These are phyloP conservation scores for Ochropleura leucogaster DNA, from an alignment of 2,888 invertebrate genomes.

Conservation along the genomic window DNA sequence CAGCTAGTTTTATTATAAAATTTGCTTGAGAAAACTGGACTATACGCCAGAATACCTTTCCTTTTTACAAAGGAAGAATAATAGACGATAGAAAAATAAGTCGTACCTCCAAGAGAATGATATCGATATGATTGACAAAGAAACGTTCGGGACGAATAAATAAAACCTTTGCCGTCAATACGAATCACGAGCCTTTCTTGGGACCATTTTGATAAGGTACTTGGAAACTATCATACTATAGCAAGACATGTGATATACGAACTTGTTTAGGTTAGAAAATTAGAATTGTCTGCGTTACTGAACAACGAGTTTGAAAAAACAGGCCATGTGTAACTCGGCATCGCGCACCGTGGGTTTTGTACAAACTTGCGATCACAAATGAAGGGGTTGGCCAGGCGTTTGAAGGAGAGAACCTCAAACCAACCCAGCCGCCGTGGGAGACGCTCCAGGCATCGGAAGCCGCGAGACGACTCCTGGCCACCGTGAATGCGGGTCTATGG, in stretches of 20 bases:
- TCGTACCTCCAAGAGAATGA: neutral
- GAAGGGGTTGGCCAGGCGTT: too few species aligned
- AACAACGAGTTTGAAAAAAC: too few species aligned
- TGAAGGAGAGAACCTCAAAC: too few species aligned
- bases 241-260: neutral
- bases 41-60: neutral
- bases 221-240: neutral
- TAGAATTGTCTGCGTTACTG: neutral
- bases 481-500: too few species aligned
- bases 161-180: constrained; percentile 9
- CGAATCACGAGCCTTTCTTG: constrained; percentile 10
- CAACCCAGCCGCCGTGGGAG: too few species aligned
- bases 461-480: too few species aligned
- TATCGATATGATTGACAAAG: constrained; percentile 2
- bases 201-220: constrained; percentile 11
- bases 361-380: too few species aligned
- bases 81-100: constrained; percentile 22
- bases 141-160: constrained; percentile 24
- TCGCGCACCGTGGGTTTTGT: too few species aligned
- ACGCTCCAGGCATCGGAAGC: too few species aligned
- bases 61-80: constrained; percentile 16
- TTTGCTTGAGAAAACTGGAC: neutral
- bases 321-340: too few species aligned
- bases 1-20: too few species aligned
- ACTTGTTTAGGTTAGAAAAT: neutral